phyloP scores from a whole-genome alignment of 2,797 vertebrate genomes.

The Acomys russatus region DNA sequence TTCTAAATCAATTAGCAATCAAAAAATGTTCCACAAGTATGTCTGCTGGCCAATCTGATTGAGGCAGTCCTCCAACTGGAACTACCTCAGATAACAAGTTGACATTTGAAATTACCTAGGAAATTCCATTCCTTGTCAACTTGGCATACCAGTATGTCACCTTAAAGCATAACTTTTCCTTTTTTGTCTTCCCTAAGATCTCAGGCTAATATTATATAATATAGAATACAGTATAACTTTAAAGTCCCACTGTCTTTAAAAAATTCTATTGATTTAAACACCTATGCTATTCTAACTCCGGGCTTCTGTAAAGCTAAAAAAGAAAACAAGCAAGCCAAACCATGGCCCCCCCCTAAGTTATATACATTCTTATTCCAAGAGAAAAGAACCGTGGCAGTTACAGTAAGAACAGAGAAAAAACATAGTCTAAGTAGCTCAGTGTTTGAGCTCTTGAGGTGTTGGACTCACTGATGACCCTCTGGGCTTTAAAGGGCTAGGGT shows the following conservation, averaged over 20 bases:
- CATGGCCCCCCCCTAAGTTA: background rate
- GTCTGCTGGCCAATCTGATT: background rate
- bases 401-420: background rate
- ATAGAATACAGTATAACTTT: background rate
- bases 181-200: background rate
- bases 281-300: background rate
- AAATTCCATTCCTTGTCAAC: background rate
- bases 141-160: background rate
- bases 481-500: background rate
- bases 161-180: background rate
- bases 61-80: background rate
- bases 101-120: background rate
- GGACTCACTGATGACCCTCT: background rate
- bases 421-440: background rate
- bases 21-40: background rate
- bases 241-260: background rate
- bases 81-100: background rate
- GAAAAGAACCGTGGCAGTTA: background rate
- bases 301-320: background rate
- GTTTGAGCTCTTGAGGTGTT: background rate
- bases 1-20: no score
- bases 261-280: background rate
- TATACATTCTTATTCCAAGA: background rate
- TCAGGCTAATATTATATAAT: background rate
- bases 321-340: background rate